These are phyloP conservation scores for Esox lucius DNA, from an alignment of 2,797 vertebrate genomes.

Conservation along the genomic window DNA sequence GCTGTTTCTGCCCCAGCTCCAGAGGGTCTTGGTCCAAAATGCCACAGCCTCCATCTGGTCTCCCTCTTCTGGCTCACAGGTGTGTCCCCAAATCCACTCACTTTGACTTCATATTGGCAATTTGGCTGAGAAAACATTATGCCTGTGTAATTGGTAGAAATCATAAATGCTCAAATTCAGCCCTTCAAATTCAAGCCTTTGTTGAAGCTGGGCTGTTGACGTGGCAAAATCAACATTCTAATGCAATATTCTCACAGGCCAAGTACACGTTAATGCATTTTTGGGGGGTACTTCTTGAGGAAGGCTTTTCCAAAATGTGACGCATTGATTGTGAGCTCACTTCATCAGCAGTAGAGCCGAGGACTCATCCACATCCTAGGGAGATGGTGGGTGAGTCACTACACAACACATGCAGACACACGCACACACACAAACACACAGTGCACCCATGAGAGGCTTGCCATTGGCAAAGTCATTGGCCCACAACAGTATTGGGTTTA, in stretches of 20 bases:
- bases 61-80: not conserved
- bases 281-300: not conserved
- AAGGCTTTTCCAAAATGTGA: not conserved
- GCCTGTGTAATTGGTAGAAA: too few species aligned
- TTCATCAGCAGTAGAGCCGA: not conserved
- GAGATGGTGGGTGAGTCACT: not conserved
- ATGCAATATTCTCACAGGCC: not conserved
- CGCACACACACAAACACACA: not conserved
- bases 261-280: not conserved
- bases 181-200: not conserved
- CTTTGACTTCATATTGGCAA: not conserved
- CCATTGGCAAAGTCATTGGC: not conserved
- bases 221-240: not conserved
- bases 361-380: not conserved
- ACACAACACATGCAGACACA: not conserved
- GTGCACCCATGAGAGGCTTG: not conserved
- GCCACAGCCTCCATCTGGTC: constrained; percentile 2
- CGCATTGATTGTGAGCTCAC: not conserved
- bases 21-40: not conserved
- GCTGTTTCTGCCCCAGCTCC: not conserved
- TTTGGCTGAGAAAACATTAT: not conserved
- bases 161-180: not conserved
- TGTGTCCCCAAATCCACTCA: not conserved
- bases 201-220: not conserved
- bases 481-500: not conserved